These are phyloP conservation scores for Chymomyza caudatula DNA, from an alignment of 2,888 invertebrate genomes.

Conservation along the genomic window DNA sequence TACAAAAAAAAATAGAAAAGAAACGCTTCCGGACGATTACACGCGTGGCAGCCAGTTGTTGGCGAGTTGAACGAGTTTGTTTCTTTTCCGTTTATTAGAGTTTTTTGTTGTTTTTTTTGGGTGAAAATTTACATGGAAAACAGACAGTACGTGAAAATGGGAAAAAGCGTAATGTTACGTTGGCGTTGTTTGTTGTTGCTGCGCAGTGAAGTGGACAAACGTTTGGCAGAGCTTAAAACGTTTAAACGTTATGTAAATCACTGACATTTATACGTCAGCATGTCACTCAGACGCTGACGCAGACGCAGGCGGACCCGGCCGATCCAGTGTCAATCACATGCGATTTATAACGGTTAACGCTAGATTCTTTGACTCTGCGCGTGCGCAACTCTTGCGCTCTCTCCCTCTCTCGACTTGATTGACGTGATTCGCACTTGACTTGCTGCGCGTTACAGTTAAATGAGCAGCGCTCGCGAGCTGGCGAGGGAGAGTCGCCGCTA, in stretches of 20 bases:
- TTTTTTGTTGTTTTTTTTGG: conserved; percentile 37
- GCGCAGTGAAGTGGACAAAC: conserved; percentile 65
- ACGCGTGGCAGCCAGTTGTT: conserved; percentile 54
- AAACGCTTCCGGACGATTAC: conserved; percentile 69
- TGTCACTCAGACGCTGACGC: conserved; percentile 44
- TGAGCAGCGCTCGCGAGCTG: conserved; percentile 37
- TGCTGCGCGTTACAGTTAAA: conserved; percentile 43
- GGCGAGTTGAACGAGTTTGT: neutral
- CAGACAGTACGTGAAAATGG: neutral
- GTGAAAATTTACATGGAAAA: conserved; percentile 39
- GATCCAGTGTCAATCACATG: neutral
- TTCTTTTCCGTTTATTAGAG: neutral
- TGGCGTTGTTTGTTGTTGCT: conserved; percentile 44
- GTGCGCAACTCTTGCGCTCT: conserved; percentile 8
- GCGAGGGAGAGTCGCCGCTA: conserved; percentile 31
- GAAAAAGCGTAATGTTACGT: neutral
- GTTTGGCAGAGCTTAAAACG: conserved; percentile 20
- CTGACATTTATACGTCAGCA: conserved; percentile 66
- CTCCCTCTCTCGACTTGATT: conserved; percentile 41
- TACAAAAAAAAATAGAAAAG: neutral
- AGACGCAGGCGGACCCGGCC: too few relatives aligned
- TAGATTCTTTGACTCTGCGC: neutral
- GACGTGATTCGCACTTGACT: conserved; percentile 67
- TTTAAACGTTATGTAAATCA: conserved; percentile 57
- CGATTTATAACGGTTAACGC: conserved; percentile 37